These are phyloP conservation scores for Knipowitschia caucasica DNA, from an alignment of 2,797 vertebrate genomes.

Conservation along the genomic window DNA sequence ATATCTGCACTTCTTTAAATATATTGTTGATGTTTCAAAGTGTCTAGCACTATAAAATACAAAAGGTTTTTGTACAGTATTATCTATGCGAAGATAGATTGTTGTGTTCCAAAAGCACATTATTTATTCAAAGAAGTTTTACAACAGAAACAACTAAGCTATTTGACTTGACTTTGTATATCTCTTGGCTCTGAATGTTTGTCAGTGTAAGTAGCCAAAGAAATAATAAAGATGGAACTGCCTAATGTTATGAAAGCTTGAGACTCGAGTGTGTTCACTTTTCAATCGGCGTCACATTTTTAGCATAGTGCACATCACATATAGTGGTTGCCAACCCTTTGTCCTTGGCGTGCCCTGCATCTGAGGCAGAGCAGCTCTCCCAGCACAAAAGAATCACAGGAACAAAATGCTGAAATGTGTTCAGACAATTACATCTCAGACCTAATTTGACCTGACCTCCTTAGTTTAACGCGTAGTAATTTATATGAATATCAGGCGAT, in stretches of 20 bases:
- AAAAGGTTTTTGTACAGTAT: conserved; percentile 39
- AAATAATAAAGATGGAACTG: conserved; percentile 42
- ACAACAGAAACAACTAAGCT: conserved; percentile 12
- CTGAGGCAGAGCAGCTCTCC: neutral
- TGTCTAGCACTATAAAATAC: conserved; percentile 36
- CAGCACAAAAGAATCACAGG: neutral
- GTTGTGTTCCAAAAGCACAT: conserved; percentile 29
- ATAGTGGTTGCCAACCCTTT: neutral
- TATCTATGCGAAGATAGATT: conserved; percentile 31
- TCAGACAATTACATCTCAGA: neutral
- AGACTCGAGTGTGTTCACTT: neutral
- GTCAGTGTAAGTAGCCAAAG: conserved; percentile 41
- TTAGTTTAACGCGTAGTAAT: too few relatives aligned
- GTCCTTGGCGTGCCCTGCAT: neutral
- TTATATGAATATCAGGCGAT: too few relatives aligned
- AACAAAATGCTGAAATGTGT: neutral
- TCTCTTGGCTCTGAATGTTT: conserved; percentile 45
- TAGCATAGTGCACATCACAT: neutral
- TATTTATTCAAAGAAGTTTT: conserved; percentile 42
- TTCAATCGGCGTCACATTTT: neutral
- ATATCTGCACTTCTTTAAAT: conserved; percentile 27
- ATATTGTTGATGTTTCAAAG: conserved; percentile 27
- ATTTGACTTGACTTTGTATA: conserved; percentile 44
- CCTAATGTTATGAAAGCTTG: conserved; percentile 9
- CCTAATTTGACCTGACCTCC: neutral